phyloP scores from a whole-genome alignment of 2,888 invertebrate species.

The Coleophora flavipennella region DNA sequence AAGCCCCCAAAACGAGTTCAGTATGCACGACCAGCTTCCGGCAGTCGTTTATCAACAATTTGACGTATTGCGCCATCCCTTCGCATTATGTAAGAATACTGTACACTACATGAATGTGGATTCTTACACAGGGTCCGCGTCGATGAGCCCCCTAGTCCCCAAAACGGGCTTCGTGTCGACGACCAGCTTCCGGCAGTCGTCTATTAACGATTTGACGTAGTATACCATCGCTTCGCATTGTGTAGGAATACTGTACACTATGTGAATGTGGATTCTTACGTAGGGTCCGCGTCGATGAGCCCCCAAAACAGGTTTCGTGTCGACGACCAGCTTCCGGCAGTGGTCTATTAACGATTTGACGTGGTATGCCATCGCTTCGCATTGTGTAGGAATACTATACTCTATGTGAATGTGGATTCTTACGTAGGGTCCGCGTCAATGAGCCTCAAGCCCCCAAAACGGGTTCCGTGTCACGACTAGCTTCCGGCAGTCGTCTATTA shows the following conservation, averaged over 20 bases:
- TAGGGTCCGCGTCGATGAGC: conserved; percentile 93
- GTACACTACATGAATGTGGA: too few species aligned
- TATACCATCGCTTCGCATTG: conserved; percentile 90
- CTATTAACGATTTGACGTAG: conserved; percentile 93
- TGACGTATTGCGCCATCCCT: conserved; percentile 90
- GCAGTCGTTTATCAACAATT: conserved; percentile 94
- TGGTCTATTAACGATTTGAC: conserved; percentile 95
- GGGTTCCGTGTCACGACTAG: conserved; percentile 89
- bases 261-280: conserved; percentile 63
- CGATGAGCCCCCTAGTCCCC: conserved; percentile 96
- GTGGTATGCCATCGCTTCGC: conserved; percentile 90
- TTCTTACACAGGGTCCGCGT: conserved; percentile 88
- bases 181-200: conserved; percentile 94
- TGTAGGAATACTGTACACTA: too few species aligned
- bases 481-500: conserved; percentile 96
- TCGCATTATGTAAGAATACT: too few species aligned
- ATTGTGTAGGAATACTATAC: too few species aligned
- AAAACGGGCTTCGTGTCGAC: conserved; percentile 89
- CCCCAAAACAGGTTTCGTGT: conserved; percentile 88
- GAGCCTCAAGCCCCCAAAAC: conserved; percentile 94
- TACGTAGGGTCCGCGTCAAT: conserved; percentile 95
- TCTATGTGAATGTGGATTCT: too few species aligned
- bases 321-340: conserved; percentile 91
- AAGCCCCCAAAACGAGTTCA: conserved; percentile 90
- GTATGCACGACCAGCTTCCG: conserved; percentile 91